phyloP scores from a whole-genome alignment of 2,797 vertebrate species.

The Sternarchorhynchus goeldii region DNA sequence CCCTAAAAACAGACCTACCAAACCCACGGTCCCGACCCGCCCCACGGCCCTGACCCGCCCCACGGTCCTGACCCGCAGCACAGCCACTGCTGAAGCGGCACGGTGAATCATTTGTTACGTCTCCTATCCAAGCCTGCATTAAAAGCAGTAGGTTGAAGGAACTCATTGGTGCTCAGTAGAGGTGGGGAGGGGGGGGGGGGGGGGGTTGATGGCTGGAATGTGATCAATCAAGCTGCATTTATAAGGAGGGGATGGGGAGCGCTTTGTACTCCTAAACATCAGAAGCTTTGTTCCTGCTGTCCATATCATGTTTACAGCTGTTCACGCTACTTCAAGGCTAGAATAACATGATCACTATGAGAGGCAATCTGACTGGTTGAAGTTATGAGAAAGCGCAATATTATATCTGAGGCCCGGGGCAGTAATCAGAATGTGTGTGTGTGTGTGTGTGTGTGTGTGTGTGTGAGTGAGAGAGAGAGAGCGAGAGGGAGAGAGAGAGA shows the following conservation, averaged over 20 bases:
- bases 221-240: not conserved
- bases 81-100: constrained; percentile 29
- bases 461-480: not conserved
- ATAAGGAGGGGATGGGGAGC: too few species aligned
- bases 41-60: constrained; percentile 38
- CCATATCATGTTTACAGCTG: constrained; percentile 20
- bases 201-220: not conserved
- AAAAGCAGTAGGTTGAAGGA: constrained; percentile 29
- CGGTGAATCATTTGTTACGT: constrained; percentile 52
- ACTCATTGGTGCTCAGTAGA: constrained; percentile 10
- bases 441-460: not conserved
- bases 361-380: constrained; percentile 16
- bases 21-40: not conserved
- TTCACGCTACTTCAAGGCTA: constrained; percentile 22
- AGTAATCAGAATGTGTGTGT: constrained; percentile 38
- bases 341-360: constrained; percentile 31
- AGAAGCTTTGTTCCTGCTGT: not conserved
- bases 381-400: constrained; percentile 20
- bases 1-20: constrained; percentile 40
- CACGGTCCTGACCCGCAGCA: constrained; percentile 25
- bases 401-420: constrained; percentile 34
- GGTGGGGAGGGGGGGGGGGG: too few species aligned
- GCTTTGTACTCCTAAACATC: constrained; percentile 16
- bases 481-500: not conserved
- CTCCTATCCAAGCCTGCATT: constrained; percentile 9